Conservation (phyloP, 2,888 invertebrate genomes). For the Parnassius glacialis region DNA sequence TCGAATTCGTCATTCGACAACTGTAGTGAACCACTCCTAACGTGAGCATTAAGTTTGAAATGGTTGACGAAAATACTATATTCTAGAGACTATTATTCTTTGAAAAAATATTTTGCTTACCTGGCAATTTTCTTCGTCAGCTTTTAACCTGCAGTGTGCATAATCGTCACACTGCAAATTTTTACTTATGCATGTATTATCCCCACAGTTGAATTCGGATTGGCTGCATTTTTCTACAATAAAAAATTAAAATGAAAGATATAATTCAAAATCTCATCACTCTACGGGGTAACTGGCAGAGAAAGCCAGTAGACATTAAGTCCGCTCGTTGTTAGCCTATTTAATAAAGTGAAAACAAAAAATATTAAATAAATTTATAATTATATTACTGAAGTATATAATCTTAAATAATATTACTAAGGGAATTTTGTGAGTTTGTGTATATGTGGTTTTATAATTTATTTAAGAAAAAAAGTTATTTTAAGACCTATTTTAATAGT, state of each 20-base stretch:
- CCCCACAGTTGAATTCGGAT: slow-evolving; percentile 86
- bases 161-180: slow-evolving; percentile 86
- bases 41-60: too few relatives aligned
- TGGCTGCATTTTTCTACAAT: slow-evolving; percentile 61
- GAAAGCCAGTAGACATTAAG: neutral
- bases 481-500: neutral
- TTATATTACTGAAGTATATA: neutral
- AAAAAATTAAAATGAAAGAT: neutral
- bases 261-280: too few relatives aligned
- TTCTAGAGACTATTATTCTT: neutral
- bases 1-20: too few relatives aligned
- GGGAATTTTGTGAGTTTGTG: neutral
- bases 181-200: slow-evolving; percentile 90
- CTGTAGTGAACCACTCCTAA: too few relatives aligned
- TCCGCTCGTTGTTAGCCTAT: too few relatives aligned
- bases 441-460: too few relatives aligned
- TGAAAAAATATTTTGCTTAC: slow-evolving; percentile 42
- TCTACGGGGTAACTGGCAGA: too few relatives aligned
- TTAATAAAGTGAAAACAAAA: neutral
- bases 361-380: slow-evolving; percentile 3
- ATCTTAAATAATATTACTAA: neutral
- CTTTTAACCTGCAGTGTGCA: slow-evolving; percentile 90
- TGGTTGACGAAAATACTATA: too few relatives aligned
- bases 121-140: slow-evolving; percentile 85
- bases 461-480: too few relatives aligned